These are phyloP conservation scores for Lerista edwardsae DNA, from an alignment of 2,797 vertebrate species.

Conservation along the genomic window DNA sequence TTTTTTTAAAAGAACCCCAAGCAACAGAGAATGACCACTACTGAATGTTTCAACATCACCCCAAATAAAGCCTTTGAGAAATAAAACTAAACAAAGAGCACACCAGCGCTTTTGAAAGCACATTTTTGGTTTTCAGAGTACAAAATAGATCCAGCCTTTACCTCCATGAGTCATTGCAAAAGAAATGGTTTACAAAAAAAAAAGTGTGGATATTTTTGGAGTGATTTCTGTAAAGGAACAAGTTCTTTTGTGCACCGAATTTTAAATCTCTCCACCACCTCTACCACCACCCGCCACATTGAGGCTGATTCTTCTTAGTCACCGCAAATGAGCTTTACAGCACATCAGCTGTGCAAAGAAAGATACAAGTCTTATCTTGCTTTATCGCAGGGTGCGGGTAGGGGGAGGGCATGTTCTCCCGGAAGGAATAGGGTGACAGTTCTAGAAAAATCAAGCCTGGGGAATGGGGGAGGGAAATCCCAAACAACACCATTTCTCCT, in stretches of 20 bases:
- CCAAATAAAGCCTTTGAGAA: background rate
- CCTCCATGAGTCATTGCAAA: too few species aligned
- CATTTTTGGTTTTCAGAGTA: background rate
- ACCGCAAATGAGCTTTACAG: background rate
- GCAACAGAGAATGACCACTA: background rate
- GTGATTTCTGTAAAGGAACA: background rate
- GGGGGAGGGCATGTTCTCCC: background rate
- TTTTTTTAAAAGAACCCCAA: background rate
- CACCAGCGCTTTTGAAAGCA: background rate
- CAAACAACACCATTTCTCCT: background rate
- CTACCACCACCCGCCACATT: background rate
- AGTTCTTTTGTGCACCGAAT: background rate
- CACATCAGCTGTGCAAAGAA: background rate
- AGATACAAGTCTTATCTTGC: background rate
- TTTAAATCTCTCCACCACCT: background rate
- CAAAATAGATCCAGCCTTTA: background rate
- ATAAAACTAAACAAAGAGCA: background rate
- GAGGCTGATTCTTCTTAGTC: background rate
- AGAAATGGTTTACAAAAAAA: too few species aligned
- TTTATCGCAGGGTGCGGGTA: too few species aligned
- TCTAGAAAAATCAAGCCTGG: conserved; percentile 17
- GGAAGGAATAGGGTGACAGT: background rate
- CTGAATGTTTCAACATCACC: background rate
- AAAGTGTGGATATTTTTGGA: background rate
- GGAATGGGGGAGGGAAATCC: background rate